Percentiles rank a stretch among this genome's conserved stretches.
Conservation (phyloP, 2,113 vertebrate species). For the Erythrocebus patas region DNA sequence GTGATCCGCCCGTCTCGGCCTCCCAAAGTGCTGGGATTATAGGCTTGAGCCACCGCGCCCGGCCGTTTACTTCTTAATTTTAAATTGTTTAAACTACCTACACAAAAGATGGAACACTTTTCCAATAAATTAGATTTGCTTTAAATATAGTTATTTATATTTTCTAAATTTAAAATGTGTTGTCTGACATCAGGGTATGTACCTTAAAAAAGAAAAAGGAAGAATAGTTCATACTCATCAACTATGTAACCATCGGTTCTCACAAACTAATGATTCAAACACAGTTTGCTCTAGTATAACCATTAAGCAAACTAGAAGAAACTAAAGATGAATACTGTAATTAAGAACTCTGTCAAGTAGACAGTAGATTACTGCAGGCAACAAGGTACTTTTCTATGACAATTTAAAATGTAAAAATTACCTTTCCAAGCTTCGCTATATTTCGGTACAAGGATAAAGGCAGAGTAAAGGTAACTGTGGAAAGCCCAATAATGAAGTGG, state of each 20-base stretch:
- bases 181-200: not conserved
- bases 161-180: slow-evolving; percentile 13
- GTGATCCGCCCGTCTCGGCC: too few relatives aligned
- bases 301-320: slow-evolving; percentile 4
- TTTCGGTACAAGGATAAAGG: slow-evolving; percentile 93
- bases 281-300: not conserved
- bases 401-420: slow-evolving; percentile 75
- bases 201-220: slow-evolving; percentile 7
- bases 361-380: not conserved
- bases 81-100: not conserved
- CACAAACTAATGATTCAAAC: not conserved
- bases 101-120: not conserved
- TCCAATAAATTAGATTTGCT: not conserved
- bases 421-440: slow-evolving; percentile 94
- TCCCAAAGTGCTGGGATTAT: too few relatives aligned
- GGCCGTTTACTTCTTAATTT: not conserved
- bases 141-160: slow-evolving; percentile 11
- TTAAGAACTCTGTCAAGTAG: slow-evolving; percentile 43
- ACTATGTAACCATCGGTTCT: not conserved
- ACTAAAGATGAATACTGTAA: not conserved
- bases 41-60: too few relatives aligned
- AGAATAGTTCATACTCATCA: not conserved
- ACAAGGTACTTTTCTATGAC: not conserved
- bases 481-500: slow-evolving; percentile 90
- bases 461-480: slow-evolving; percentile 88